phyloP scores from a whole-genome alignment of 2,113 vertebrate species.

The Alosa alosa region DNA sequence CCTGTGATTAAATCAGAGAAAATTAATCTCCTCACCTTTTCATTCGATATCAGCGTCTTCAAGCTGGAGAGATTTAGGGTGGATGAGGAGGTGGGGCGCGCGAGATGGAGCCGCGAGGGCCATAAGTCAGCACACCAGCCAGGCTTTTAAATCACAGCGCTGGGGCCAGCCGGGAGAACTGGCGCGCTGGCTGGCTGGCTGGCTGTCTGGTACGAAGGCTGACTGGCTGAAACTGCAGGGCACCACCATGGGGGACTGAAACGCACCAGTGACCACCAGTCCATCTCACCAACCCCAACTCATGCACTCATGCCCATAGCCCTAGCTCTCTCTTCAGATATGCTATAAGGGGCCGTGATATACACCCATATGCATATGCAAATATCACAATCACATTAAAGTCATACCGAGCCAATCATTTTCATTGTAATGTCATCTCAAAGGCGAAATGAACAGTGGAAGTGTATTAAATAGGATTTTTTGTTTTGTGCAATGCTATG shows the following conservation, averaged over 20 bases:
- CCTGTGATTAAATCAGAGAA: conserved; percentile 53
- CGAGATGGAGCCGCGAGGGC: conserved; percentile 46
- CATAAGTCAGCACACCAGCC: conserved; percentile 47
- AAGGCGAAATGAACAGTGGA: conserved; percentile 4
- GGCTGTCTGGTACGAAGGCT: neutral
- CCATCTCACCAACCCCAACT: neutral
- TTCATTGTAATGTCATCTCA: conserved; percentile 31
- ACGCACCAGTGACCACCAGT: neutral
- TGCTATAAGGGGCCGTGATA: conserved; percentile 19
- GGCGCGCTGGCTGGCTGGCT: neutral
- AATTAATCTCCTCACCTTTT: conserved; percentile 54
- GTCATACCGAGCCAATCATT: conserved; percentile 24
- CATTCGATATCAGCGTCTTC: conserved; percentile 54
- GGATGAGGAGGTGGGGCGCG: conserved; percentile 35
- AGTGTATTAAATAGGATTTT: neutral
- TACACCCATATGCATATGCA: conserved; percentile 44
- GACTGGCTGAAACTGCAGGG: neutral
- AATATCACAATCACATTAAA: conserved; percentile 41
- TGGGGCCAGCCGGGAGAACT: conserved; percentile 5
- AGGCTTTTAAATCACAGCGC: conserved; percentile 56
- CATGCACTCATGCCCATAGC: neutral
- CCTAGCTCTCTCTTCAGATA: conserved; percentile 19
- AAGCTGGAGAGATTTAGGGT: conserved; percentile 49
- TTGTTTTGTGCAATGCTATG: neutral
- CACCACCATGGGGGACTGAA: neutral